Evolutionary conservation across 1,140 invertebrate genomes (phyloP).

Genomic region (Linepithema humile): DNA sequence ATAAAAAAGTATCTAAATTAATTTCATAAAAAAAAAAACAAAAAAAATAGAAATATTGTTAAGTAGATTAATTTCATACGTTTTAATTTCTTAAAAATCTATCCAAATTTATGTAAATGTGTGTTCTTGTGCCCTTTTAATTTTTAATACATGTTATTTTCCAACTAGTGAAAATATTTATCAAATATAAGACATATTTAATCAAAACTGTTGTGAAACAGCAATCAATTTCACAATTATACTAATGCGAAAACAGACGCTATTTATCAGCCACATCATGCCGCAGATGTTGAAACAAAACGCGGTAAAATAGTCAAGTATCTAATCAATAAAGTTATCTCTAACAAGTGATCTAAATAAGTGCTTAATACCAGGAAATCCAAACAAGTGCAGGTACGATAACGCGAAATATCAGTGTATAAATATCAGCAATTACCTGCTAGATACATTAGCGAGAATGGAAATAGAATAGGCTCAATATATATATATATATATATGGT

Average conservation of each 20-base stretch:
- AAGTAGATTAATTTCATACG: neutral
- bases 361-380: slow-evolving; percentile 17
- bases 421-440: slow-evolving; percentile 26
- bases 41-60: neutral
- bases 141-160: too few relatives aligned
- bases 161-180: too few relatives aligned
- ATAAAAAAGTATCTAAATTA: neutral
- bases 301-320: neutral
- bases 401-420: slow-evolving; percentile 33
- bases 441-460: slow-evolving; percentile 24
- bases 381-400: neutral
- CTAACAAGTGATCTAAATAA: slow-evolving; percentile 33
- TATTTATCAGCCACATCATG: slow-evolving; percentile 44
- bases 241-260: slow-evolving; percentile 36
- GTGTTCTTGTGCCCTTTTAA: too few relatives aligned
- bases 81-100: neutral
- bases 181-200: neutral
- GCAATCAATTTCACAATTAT: slow-evolving; percentile 46
- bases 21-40: neutral
- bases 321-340: slow-evolving; percentile 49
- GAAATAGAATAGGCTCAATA: too few relatives aligned
- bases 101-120: neutral
- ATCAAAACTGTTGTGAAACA: neutral
- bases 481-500: too few relatives aligned
- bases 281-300: slow-evolving; percentile 1